Conservation (phyloP, 2,113 vertebrate genomes). For the Tamias sibiricus region DNA sequence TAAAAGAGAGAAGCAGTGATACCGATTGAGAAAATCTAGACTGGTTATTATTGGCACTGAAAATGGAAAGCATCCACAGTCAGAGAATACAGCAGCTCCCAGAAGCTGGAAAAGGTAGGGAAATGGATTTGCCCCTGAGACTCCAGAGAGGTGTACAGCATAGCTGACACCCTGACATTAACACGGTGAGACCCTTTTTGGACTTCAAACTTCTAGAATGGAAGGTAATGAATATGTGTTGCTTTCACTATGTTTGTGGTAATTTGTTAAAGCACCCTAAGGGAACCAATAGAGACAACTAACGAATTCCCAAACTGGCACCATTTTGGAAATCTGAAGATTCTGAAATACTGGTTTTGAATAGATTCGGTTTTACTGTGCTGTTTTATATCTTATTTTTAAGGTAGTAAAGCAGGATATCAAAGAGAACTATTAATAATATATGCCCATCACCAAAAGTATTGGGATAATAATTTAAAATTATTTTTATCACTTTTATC, state of each 20-base stretch:
- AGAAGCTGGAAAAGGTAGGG: not conserved
- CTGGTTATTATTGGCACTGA: not conserved
- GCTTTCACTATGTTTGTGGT: not conserved
- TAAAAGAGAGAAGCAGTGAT: not conserved
- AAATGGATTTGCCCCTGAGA: not conserved
- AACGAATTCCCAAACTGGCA: not conserved
- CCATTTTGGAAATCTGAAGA: not conserved
- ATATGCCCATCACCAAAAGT: not conserved
- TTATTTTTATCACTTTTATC: not conserved
- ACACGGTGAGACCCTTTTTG: not conserved
- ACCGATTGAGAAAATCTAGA: not conserved
- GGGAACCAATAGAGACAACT: not conserved
- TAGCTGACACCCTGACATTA: not conserved
- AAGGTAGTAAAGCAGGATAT: not conserved
- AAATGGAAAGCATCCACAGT: not conserved
- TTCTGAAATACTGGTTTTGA: not conserved
- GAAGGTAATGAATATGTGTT: not conserved
- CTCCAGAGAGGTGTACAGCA: not conserved
- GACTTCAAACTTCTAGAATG: not conserved
- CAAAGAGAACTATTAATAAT: constrained; percentile 25
- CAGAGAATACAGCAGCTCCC: not conserved
- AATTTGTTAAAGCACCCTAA: not conserved
- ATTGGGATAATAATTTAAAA: constrained; percentile 8
- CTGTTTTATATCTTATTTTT: not conserved
- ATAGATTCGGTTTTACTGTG: not conserved